Conservation (phyloP, 2,797 vertebrate genomes). For the Allobates femoralis region DNA sequence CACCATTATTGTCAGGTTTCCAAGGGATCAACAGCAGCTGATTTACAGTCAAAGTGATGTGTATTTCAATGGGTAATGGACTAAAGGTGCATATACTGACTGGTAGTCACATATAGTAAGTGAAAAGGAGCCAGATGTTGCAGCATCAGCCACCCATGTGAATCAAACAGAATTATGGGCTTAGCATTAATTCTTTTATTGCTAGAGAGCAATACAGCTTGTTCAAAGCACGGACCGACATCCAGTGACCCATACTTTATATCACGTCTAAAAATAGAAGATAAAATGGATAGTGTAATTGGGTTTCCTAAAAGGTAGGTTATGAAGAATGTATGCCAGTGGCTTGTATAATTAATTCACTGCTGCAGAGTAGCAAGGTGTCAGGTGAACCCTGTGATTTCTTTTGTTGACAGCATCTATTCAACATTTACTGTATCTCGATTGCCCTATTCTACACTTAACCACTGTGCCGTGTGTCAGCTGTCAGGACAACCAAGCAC, state of each 20-base stretch:
- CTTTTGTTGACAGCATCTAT: neutral
- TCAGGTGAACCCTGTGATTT: constrained; percentile 19
- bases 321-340: neutral
- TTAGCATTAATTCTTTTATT: constrained; percentile 32
- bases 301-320: neutral
- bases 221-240: constrained; percentile 18
- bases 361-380: constrained; percentile 19
- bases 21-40: neutral
- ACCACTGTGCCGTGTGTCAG: constrained; percentile 1
- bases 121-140: constrained; percentile 17
- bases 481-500: neutral
- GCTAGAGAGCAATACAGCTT: constrained; percentile 27
- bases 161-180: constrained; percentile 19
- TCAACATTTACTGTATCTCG: neutral
- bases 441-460: constrained; percentile 18
- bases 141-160: constrained; percentile 25
- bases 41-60: constrained; percentile 4
- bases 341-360: constrained; percentile 16
- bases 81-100: neutral
- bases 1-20: constrained; percentile 22
- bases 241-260: constrained; percentile 6
- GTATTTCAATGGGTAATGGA: neutral
- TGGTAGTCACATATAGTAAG: constrained; percentile 15
- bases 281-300: constrained; percentile 5
- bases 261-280: constrained; percentile 6